Base-by-base conservation (phyloP, 2,888 invertebrate genomes). In the Tridacna gigas region DNA sequence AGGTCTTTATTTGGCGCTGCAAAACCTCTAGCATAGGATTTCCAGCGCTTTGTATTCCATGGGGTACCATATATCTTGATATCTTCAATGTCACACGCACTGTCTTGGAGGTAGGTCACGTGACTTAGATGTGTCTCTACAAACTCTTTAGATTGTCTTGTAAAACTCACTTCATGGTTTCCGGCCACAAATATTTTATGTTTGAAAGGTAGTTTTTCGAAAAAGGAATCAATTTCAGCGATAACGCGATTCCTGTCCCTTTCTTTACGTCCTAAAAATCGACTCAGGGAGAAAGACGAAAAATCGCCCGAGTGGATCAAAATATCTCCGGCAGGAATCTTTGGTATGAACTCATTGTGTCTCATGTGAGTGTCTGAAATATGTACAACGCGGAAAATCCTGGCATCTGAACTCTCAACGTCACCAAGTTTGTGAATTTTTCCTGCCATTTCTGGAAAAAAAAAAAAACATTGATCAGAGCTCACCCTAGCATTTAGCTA, bases 281-380 rank as follows among this genome's bases (percentile, higher is more conserved):
- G 76, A 15, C 77, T 25, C 0, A 74, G 18, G n/a, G 82, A 82
- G 65, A 82, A 90, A n/a, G 88, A 84, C 26, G 89, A 87, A 76
- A 94, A 94, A 81, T 93, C 93, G 12, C 94, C 94, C 0, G 93
- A 93, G 83, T 94, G 94, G 13, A 94, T 84, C 4, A 94, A 88
- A 67, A 94, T 89, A 80, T 94, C 93, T 0, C 93, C 94, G n/a
- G 87, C 80, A 25, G 94, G 93, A 45, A 94, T 90, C 22, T 56
- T 56, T 2, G 77, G 37, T 12, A 87, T 37, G 26, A 84, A 87
- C 15, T 86, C 82, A 37, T 91, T 83, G 77, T 93, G 92, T 20
- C 81, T 69, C 82, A 90, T 79, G 63, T 93, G 93, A 13, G 94
- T 93, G 84, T 94, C 94, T 0, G 93, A 93, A 51, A 93, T 91